Conservation (phyloP, 2,797 vertebrate genomes). For the Poeciliopsis paucimaculata region DNA sequence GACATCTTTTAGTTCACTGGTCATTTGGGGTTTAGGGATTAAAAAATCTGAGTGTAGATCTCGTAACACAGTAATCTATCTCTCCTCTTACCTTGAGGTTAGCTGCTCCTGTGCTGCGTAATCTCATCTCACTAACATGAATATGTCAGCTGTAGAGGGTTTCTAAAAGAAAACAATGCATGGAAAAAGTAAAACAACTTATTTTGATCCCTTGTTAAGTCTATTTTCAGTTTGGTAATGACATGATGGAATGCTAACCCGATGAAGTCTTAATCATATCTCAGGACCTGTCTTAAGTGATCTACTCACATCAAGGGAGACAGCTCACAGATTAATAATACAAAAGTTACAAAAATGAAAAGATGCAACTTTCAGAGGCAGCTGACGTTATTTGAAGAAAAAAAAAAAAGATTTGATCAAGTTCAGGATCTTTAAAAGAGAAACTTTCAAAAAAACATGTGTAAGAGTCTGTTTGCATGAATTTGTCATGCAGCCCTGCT, state of each 20-base stretch:
- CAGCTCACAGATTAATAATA: not conserved
- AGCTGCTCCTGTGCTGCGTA: not conserved
- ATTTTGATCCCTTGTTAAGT: not conserved
- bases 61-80: not conserved
- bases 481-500: conserved; percentile 61
- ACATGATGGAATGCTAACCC: not conserved
- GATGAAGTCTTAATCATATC: not conserved
- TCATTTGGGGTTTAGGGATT: not conserved
- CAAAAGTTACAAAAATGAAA: not conserved
- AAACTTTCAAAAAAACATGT: conserved; percentile 3
- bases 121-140: not conserved
- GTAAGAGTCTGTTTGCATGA: conserved; percentile 72
- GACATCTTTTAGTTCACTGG: conserved; percentile 8
- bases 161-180: conserved; percentile 1
- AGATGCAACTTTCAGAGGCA: not conserved
- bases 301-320: not conserved
- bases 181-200: not conserved
- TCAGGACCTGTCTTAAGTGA: not conserved
- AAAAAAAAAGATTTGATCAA: not conserved
- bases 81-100: not conserved
- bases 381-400: not conserved
- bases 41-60: not conserved
- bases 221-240: not conserved
- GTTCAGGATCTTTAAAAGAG: not conserved
- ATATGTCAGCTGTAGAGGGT: not conserved